Evolutionary conservation across 2,888 invertebrate genomes (phyloP), one percentile per base, ranked within the genome.

Genomic region (Dasypogon diadema): DNA sequence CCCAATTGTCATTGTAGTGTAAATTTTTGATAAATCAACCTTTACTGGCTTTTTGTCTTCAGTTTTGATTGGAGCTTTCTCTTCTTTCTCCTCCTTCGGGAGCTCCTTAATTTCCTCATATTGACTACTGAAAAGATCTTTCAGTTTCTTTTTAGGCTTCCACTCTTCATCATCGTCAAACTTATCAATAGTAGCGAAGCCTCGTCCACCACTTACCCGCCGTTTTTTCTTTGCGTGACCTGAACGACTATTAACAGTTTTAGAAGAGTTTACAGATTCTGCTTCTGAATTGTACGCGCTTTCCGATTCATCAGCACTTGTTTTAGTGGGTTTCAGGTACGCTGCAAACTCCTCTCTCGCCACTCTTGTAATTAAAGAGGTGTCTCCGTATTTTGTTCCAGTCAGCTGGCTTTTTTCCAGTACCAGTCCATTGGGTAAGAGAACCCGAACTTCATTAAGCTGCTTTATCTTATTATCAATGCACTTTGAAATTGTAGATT

Each of bases 1-100:
- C 1, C 79, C 82, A 56, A 82, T 81, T 21, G 79, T 80, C 14
- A 82, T 81, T 51, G 80, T 81, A 16, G 82, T 82, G 75, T 79
- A 80, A 55, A 82, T 78, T 76, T 81, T 81, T 5, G 78, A 79
- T 42, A 82, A 79, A 77, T 82, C 82, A 21, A 80, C 18, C 3
- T 72, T 37, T 16, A 79, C 79, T 0, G 79, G 73, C 56, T 42
- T 74, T 56, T 78, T 74, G 34, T 30, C 10, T 6, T 5, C 10
- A 30, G 34, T 30, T n/a, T n/a, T n/a, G n/a, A n/a, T n/a, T n/a
- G n/a, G n/a, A n/a, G n/a, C n/a, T 8, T 30, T 30, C 8, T 30
- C 30, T 5, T 5, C 30, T 30, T 30, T 30, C 30, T 30, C 30
- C 8, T 18, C 81, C 81, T 70, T 82, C 81, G 56, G 77, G 8